Conservation (phyloP, 2,888 invertebrate genomes). For the Chalcosyrphus nemorum region DNA sequence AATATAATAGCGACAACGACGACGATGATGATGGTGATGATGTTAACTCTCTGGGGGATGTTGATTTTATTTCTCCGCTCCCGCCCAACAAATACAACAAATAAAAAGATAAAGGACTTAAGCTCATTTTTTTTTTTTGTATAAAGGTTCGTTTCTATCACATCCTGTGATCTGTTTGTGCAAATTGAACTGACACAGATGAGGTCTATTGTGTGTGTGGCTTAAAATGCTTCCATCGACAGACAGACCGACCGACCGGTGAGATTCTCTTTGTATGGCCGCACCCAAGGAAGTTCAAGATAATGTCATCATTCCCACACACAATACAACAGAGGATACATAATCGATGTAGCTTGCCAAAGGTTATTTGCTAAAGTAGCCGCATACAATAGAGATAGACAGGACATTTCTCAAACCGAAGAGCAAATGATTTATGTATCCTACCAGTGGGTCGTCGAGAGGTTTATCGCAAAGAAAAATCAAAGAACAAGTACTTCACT, state of each 20-base stretch:
- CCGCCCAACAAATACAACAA: constrained; percentile 10
- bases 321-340: not conserved
- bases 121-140: not conserved
- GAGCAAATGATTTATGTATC: constrained; percentile 34
- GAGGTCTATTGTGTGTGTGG: constrained; percentile 42
- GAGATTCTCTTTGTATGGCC: constrained; percentile 14
- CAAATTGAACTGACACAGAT: constrained; percentile 46
- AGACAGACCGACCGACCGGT: constrained; percentile 28
- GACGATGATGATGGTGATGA: constrained; percentile 43
- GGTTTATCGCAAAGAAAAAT: constrained; percentile 20
- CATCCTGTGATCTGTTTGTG: constrained; percentile 55
- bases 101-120: constrained; percentile 12
- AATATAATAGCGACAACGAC: constrained; percentile 43
- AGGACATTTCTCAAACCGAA: constrained; percentile 5
- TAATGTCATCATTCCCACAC: constrained; percentile 34
- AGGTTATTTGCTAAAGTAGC: constrained; percentile 54
- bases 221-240: constrained; percentile 17
- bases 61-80: constrained; percentile 16
- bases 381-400: constrained; percentile 23
- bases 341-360: constrained; percentile 53
- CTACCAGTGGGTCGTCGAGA: not conserved
- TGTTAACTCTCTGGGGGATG: constrained; percentile 49
- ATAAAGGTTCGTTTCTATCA: constrained; percentile 7
- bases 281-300: constrained; percentile 50
- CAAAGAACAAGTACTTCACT: too few species aligned